These are phyloP conservation scores for Tupiocoris notatus DNA, from an alignment of 2,888 invertebrate genomes.

Conservation along the genomic window DNA sequence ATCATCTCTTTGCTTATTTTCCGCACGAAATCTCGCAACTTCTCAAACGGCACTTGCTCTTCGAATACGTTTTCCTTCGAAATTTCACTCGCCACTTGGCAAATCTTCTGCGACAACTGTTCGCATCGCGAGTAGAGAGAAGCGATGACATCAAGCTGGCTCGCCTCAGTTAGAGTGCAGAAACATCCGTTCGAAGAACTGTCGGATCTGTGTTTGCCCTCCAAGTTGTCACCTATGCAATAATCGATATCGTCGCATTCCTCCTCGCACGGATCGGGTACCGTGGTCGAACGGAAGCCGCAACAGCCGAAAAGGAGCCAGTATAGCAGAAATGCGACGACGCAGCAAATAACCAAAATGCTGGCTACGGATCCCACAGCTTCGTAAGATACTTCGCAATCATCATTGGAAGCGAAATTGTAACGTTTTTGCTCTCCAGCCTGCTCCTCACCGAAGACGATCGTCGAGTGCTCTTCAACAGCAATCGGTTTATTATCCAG, in stretches of 20 bases:
- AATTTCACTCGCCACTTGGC: constrained; percentile 7
- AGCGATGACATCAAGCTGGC: constrained; percentile 13
- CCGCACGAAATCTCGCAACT: constrained; percentile 21
- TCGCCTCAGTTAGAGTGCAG: constrained; percentile 12
- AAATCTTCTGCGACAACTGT: constrained; percentile 20
- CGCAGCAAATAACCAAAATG: background rate
- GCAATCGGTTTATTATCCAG: background rate
- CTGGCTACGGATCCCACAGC: background rate
- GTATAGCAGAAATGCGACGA: constrained; percentile 7
- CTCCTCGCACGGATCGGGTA: background rate
- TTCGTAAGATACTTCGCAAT: background rate
- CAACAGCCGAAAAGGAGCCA: constrained; percentile 23
- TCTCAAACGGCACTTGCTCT: background rate
- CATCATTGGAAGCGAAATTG: background rate
- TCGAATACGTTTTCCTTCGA: constrained; percentile 24
- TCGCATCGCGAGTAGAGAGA: constrained; percentile 17
- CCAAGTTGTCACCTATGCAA: background rate
- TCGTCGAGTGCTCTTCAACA: background rate
- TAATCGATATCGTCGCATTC: constrained; percentile 4
- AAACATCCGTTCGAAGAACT: background rate
- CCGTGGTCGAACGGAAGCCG: constrained; percentile 1
- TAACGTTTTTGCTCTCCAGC: background rate
- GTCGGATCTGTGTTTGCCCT: background rate
- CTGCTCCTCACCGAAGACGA: background rate
- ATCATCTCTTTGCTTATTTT: constrained; percentile 17